Evolutionary conservation across 2,797 vertebrate species (phyloP).

Genomic region (Champsocephalus gunnari): DNA sequence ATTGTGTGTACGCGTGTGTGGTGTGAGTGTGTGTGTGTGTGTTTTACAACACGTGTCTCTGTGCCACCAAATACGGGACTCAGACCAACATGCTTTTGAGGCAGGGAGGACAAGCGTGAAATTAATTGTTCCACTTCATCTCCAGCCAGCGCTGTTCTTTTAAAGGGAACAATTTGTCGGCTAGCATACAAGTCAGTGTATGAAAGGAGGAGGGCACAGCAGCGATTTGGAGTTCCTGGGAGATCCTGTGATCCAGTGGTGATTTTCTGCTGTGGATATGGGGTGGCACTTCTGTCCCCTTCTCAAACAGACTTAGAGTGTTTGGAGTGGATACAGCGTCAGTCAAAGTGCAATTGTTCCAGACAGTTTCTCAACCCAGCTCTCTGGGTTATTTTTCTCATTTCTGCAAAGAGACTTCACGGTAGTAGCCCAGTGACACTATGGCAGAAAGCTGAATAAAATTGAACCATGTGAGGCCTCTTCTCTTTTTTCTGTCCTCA

Average conservation of each 20-base stretch:
- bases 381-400: not conserved
- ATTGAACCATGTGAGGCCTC: conserved; percentile 48
- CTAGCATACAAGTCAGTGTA: conserved; percentile 72
- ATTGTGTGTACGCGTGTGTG: conserved; percentile 25
- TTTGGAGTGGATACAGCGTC: conserved; percentile 42
- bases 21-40: conserved; percentile 24
- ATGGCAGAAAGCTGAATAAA: conserved; percentile 54
- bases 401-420: conserved; percentile 9
- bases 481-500: conserved; percentile 16
- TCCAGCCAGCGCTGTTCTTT: conserved; percentile 90
- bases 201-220: conserved; percentile 64
- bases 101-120: conserved; percentile 95
- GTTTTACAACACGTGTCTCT: conserved; percentile 77
- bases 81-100: conserved; percentile 92
- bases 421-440: conserved; percentile 31
- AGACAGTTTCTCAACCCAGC: conserved; percentile 9
- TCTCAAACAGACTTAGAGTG: conserved; percentile 32
- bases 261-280: conserved; percentile 61
- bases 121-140: conserved; percentile 98
- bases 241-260: conserved; percentile 67
- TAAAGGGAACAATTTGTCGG: conserved; percentile 91
- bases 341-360: conserved; percentile 39
- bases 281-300: conserved; percentile 30
- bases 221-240: conserved; percentile 72
- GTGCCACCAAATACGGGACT: conserved; percentile 89